Conservation (phyloP, 2,888 invertebrate genomes). For the Gasteruption jaculator region DNA sequence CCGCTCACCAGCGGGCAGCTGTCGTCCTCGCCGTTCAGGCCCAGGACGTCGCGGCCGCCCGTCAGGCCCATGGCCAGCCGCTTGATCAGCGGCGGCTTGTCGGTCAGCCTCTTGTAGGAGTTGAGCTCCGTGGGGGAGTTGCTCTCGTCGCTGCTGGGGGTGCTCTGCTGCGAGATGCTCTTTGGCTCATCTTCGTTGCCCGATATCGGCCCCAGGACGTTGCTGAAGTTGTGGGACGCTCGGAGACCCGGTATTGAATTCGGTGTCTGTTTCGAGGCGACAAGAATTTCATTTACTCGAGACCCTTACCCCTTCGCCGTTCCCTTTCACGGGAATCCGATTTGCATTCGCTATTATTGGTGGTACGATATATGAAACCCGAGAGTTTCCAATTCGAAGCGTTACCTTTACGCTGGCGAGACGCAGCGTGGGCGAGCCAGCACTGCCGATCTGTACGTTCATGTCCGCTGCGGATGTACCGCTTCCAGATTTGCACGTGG, state of each 20-base stretch:
- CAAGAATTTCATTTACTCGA: not conserved
- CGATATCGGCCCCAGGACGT: slow-evolving; percentile 51
- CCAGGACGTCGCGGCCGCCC: slow-evolving; percentile 47
- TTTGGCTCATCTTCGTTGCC: slow-evolving; percentile 42
- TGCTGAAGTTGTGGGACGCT: slow-evolving; percentile 58
- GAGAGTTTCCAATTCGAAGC: not conserved
- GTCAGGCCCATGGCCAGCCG: slow-evolving; percentile 73
- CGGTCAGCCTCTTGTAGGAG: slow-evolving; percentile 75
- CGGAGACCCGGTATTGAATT: slow-evolving; percentile 66
- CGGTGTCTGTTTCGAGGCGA: slow-evolving; percentile 51
- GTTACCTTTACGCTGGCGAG: slow-evolving; percentile 50
- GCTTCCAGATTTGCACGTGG: slow-evolving; percentile 43
- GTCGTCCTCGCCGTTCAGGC: slow-evolving; percentile 60
- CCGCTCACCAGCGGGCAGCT: slow-evolving; percentile 72
- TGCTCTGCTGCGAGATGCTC: slow-evolving; percentile 55
- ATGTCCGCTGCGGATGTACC: slow-evolving; percentile 50
- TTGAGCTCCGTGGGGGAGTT: slow-evolving; percentile 84
- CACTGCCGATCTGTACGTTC: slow-evolving; percentile 55
- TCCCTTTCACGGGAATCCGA: no score
- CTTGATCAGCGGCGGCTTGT: slow-evolving; percentile 76
- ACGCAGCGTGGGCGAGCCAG: slow-evolving; percentile 54
- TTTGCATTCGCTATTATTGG: no score
- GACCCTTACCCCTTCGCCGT: no score
- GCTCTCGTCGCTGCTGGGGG: slow-evolving; percentile 78
- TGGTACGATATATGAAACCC: no score